A percentile compares a stretch with the other conserved stretches of the same genome.
These are phyloP conservation scores for Ancistrus triradiatus DNA, from an alignment of 2,113 vertebrate genomes.

Conservation along the genomic window DNA sequence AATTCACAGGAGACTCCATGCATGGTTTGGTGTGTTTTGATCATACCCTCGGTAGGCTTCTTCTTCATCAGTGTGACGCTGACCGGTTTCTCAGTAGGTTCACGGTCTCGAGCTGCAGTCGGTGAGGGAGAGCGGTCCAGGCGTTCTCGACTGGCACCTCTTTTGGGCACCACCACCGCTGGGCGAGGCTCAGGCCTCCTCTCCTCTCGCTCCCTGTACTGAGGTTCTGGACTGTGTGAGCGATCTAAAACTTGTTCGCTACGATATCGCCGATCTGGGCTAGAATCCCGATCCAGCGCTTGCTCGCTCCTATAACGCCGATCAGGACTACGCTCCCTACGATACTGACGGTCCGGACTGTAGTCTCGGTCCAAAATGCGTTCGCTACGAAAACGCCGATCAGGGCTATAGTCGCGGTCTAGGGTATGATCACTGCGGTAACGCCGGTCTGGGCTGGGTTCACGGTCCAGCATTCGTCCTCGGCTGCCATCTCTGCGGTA, in stretches of 20 bases:
- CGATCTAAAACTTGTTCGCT: slow-evolving; percentile 70
- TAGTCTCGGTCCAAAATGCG: slow-evolving; percentile 65
- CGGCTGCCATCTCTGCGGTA: slow-evolving; percentile 71
- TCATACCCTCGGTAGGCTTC: slow-evolving; percentile 83
- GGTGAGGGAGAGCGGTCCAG: slow-evolving; percentile 57
- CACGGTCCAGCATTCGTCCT: slow-evolving; percentile 72
- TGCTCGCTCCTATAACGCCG: slow-evolving; percentile 59
- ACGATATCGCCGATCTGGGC: slow-evolving; percentile 62
- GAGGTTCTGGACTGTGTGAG: slow-evolving; percentile 58
- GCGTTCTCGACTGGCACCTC: slow-evolving; percentile 74
- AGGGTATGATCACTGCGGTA: slow-evolving; percentile 70
- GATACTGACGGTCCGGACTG: slow-evolving; percentile 30
- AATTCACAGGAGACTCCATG: too few relatives aligned
- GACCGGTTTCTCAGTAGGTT: slow-evolving; percentile 71
- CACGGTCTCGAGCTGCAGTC: slow-evolving; percentile 48
- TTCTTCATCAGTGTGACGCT: slow-evolving; percentile 85
- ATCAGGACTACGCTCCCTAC: slow-evolving; percentile 43
- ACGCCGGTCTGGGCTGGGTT: slow-evolving; percentile 61
- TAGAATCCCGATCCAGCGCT: slow-evolving; percentile 68
- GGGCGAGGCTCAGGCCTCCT: slow-evolving; percentile 50
- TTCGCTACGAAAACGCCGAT: slow-evolving; percentile 64
- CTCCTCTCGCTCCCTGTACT: slow-evolving; percentile 39
- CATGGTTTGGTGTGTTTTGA: neutral
- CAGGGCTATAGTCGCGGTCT: slow-evolving; percentile 65
- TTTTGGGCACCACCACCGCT: slow-evolving; percentile 53